Evolutionary conservation across 2,888 invertebrate genomes (phyloP), one percentile per base, ranked within the genome.

Genomic region (Polyploca ridens): DNA sequence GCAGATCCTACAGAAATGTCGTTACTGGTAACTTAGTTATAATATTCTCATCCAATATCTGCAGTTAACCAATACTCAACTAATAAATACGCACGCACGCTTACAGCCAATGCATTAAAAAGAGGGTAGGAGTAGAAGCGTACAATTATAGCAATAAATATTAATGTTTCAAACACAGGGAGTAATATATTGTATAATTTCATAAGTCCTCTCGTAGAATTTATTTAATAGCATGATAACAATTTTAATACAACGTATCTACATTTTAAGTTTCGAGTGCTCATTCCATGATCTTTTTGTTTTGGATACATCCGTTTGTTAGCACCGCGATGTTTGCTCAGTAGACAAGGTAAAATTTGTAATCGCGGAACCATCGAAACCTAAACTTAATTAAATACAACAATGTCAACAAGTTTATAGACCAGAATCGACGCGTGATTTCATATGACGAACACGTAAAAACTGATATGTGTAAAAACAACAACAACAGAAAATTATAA

Each of bases 381-480:
- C 68, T 72, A 76, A 82, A 83, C 81, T 78, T 82, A 81, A 79
- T 78, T 79, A 76, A 82, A 79, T 78, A 79, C 69, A 76, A 78
- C 76, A 71, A 70, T 65, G 78, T 74, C 79, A 84, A 84, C 79
- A 79, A 79, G 76, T 76, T 77, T 75, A 75, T 69, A 81, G 74
- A 78, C 70, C 67, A 27, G 62, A 64, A 76, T 79, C 79, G 77
- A 79, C 82, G 72, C 83, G 78, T 83, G 85, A 88, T 86, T 88
- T 83, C 76, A 85, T 84, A 69, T 69, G 69, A 74, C 68, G 72
- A 76, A 78, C 73, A 75, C 64, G 72, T 75, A 80, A 81, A 83
- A 84, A 78, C 65, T 80, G 76, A 87, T 84, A 86, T 84, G 75
- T 78, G 83, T 82, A 83, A 84, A 87, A 83, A 89, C 83, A 88